Base-by-base conservation (phyloP, 2,113 vertebrate species). In the Scartelaos histophorus region DNA sequence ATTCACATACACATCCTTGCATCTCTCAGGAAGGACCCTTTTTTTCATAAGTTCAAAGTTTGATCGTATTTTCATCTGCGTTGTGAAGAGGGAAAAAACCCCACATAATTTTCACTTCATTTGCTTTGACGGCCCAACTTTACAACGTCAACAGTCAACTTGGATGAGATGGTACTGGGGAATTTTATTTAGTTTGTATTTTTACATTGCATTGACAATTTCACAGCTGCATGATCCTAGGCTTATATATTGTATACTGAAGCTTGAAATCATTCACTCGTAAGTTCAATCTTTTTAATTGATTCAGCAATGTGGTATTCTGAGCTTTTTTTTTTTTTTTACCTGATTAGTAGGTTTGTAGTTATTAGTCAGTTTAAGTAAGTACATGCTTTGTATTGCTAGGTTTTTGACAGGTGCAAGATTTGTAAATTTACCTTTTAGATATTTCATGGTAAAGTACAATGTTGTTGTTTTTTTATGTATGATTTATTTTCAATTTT, bases 21-120 rank as follows among this genome's bases (percentile, higher is more conserved):
- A 66, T 74, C 73, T 74, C 38, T 51, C 43, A 69, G 70, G 61
- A 82, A 75, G 76, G 69, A 81, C 79, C 69, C 38, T 81, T 81
- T 64, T n/a, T 60, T 87, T 87, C 77, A 87, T 78, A 84, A 85
- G 76, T 83, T 91, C 70, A 85, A 61, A 72, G 62, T 90, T 83
- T 88, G 82, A 87, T 85, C 71, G 46, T 35, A 60, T 84, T 83
- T 78, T 77, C 65, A 87, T 87, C 22, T 13, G 12, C 79, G 56
- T 82, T 70, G 61, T 82, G 73, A 77, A 78, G 16, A 78, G 77
- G 69, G 70, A 76, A 21, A 75, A 80, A n/a, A n/a, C n/a, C n/a
- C n/a, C 60, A 75, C 49, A 67, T 70, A n/a, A 68, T 75, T 76
- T 79, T 76, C 67, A 54, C 66, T 68, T 83, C 24, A 78, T 76